Evolutionary conservation across 2,888 invertebrate genomes (phyloP), one percentile per base, ranked within the genome.

Genomic region (Papilio protenor): DNA sequence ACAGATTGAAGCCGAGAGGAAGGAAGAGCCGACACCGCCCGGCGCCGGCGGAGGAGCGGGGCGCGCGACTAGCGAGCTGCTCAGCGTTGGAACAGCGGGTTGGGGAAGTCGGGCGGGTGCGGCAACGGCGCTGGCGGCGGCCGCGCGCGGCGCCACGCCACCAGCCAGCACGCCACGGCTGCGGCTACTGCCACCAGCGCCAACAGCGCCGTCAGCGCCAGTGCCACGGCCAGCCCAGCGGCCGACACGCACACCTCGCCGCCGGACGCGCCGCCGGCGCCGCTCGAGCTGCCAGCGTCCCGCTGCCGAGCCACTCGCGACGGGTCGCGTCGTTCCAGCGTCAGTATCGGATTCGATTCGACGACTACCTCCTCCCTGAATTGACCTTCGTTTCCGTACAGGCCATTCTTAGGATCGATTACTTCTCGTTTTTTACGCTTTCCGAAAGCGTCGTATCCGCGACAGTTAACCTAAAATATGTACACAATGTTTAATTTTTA

Each of bases 81-180:
- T 92, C 81, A 94, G 90, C 94, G 94, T 90, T 94, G 94, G 95
- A 98, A 98, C 88, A 98, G 95, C 84, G 98, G 98, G 93, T 98
- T 98, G 79, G 98, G 98, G 95, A 98, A 98, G 94, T 98, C 98
- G 82, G 98, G 98, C 83, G 98, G 98, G 95, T 98, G 98, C 83
- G 98, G 98, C 86, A 98, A 95, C 71, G 98, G 98, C 61, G 98
- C 98, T 81, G 97, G 96, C 75, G 97, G 96, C 87, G 98, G 98
- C 75, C 98, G 97, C 87, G 97, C 96, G 85, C 98, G 96, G 83
- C 98, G 95, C 95, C 98, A 98, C 84, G 98, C 98, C 96, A 98
- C 98, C 82, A 98, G 95, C 98, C 98, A 99, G 92, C 98, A 98
- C 81, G 98, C 98, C 79, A 98, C 98, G 78, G 98, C 98, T 74